Evolutionary conservation across 2,888 invertebrate species (phyloP).

Genomic region (Tachina lurida): DNA sequence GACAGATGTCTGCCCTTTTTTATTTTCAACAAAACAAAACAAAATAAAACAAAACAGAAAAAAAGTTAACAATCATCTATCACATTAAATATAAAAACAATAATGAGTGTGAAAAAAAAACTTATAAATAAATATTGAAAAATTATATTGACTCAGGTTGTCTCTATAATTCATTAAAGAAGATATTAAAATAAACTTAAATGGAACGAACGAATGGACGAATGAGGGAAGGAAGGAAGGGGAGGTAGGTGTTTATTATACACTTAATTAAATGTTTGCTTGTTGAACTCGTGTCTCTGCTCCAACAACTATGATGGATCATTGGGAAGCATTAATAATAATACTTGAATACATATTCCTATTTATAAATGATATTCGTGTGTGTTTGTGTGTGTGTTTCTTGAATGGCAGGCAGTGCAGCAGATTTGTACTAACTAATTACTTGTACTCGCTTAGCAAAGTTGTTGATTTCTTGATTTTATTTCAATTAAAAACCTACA

Average conservation of each 20-base stretch:
- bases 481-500: constrained; percentile 3
- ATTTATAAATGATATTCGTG: constrained; percentile 18
- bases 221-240: background rate
- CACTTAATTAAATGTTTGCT: constrained; percentile 26
- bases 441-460: constrained; percentile 31
- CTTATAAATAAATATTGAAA: constrained; percentile 37
- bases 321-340: background rate
- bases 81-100: constrained; percentile 26
- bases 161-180: background rate
- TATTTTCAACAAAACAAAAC: constrained; percentile 1
- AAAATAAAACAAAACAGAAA: constrained; percentile 44
- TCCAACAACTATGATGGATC: constrained; percentile 29
- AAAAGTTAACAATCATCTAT: constrained; percentile 32
- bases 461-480: constrained; percentile 35
- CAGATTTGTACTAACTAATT: constrained; percentile 59
- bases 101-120: constrained; percentile 52
- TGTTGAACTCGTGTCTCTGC: background rate
- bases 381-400: background rate
- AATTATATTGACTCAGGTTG: constrained; percentile 28
- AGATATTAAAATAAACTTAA: background rate
- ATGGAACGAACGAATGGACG: too few species aligned
- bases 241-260: constrained; percentile 39
- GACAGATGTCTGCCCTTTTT: constrained; percentile 71
- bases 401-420: constrained; percentile 38
- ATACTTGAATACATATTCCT: background rate